phyloP scores from a whole-genome alignment of 2,888 invertebrate species.

The Papilio protenor region DNA sequence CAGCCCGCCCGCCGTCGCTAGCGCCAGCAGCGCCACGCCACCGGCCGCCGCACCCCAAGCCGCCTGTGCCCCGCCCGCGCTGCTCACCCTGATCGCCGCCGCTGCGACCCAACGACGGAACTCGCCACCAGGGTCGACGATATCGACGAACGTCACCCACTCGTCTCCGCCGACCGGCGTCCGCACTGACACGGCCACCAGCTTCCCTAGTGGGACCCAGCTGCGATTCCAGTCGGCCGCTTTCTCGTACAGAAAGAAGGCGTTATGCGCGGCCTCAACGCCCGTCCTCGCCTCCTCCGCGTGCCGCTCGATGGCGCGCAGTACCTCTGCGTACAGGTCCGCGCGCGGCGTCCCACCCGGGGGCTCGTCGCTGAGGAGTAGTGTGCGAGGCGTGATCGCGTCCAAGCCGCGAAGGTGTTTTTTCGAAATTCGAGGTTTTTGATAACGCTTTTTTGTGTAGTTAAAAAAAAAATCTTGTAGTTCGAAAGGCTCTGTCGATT shows the following conservation, averaged over 20 bases:
- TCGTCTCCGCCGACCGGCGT: conserved; percentile 51
- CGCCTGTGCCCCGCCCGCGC: conserved; percentile 44
- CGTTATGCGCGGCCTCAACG: conserved; percentile 47
- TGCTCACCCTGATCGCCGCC: conserved; percentile 40
- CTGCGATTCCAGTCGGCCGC: conserved; percentile 33
- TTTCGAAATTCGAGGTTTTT: conserved; percentile 1
- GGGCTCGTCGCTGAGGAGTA: conserved; percentile 48
- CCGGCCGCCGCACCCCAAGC: conserved; percentile 43
- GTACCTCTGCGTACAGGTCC: conserved; percentile 47
- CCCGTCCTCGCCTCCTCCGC: conserved; percentile 43
- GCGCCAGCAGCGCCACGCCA: conserved; percentile 43
- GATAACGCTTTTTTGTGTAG: neutral
- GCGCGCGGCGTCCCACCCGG: conserved; percentile 12
- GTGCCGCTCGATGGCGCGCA: conserved; percentile 47
- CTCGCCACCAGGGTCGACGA: conserved; percentile 50
- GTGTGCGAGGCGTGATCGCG: conserved; percentile 40
- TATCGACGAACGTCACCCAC: conserved; percentile 52
- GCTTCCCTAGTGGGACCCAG: conserved; percentile 56
- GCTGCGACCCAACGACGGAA: conserved; percentile 47
- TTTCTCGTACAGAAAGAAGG: conserved; percentile 57
- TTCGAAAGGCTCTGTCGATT: neutral
- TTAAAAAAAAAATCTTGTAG: neutral
- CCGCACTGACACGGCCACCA: conserved; percentile 52
- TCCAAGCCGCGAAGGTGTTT: conserved; percentile 26
- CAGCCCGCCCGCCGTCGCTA: conserved; percentile 44